Evolutionary conservation across 2,888 invertebrate genomes (phyloP).

Genomic region (Lasioglossum malachurum): DNA sequence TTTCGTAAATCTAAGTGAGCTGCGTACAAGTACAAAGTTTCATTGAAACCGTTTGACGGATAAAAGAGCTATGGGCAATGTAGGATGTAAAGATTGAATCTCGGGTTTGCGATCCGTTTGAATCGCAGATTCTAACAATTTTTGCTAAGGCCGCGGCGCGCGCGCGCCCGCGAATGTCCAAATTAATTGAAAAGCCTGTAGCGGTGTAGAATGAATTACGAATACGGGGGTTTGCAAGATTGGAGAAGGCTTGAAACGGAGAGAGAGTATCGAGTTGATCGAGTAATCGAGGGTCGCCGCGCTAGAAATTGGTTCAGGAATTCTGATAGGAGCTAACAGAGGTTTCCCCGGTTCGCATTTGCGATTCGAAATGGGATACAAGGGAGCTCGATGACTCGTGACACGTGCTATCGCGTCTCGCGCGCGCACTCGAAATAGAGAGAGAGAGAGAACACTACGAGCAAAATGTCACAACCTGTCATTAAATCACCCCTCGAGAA

Average conservation of each 20-base stretch:
- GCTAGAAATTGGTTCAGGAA: conserved; percentile 26
- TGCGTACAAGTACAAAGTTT: too few species aligned
- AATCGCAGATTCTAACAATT: too few species aligned
- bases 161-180: too few species aligned
- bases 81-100: too few species aligned
- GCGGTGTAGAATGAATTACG: not conserved
- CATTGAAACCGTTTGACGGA: too few species aligned
- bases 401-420: conserved; percentile 70
- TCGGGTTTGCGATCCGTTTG: too few species aligned
- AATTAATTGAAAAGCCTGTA: not conserved
- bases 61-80: too few species aligned
- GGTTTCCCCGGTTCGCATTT: conserved; percentile 48
- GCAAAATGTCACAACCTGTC: conserved; percentile 81
- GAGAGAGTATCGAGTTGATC: not conserved
- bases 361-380: conserved; percentile 68
- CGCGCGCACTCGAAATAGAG: conserved; percentile 7
- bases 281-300: conserved; percentile 16
- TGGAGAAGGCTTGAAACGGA: not conserved
- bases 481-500: conserved; percentile 78
- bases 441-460: conserved; percentile 54
- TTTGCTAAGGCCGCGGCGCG: too few species aligned
- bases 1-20: too few species aligned
- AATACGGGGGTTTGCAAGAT: not conserved
- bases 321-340: conserved; percentile 60
- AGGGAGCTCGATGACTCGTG: conserved; percentile 73